Base-by-base conservation (phyloP, 2,797 vertebrate genomes). In the Platyrinchus mystaceus region DNA sequence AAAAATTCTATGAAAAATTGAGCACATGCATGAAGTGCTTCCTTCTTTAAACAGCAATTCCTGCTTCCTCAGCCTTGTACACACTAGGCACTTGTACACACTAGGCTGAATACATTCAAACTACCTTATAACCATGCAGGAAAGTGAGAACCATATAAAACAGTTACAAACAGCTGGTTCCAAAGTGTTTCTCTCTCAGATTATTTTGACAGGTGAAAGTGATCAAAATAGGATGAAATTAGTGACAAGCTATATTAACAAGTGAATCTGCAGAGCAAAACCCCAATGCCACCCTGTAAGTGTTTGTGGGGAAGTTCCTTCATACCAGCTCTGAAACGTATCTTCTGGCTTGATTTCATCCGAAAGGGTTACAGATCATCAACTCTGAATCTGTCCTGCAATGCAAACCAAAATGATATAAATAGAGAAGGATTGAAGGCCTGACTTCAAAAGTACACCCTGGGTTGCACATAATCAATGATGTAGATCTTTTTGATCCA, bases 1-100 rank as follows among this genome's bases (percentile, higher is more conserved):
- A 94, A 92, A 89, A 69, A 49, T 46, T 67, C 63, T 49, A 74
- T 70, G 85, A 93, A 94, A 96, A 94, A 74, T 44, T 89, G 39
- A 91, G 36, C 78, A 52, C 36, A 12, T 88, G n/a, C 15, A 27
- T 84, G 62, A 92, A 90, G 67, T 73, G 43, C 34, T 74, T 94
- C 39, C 41, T 74, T 47, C 85, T 90, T 91, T 84, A 84, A 96
- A 68, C 55, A 52, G 7, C n/a, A 75, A 12, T 41, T 86, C 89
- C 44, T 59, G 39, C 37, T 24, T 55, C 50, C 74, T 89, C 4
- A 1, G 52, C 27, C n/a, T 87, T 83, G 64, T 53, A 6, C n/a
- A n/a, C n/a, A n/a, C n/a, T n/a, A 74, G 30, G 37, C 15, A 36
- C 3, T 34, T 7, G 6, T 7, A 27, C 9, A 26, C 15, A 4